Conservation (phyloP, 2,888 invertebrate genomes). For the Acleris sparsana region DNA sequence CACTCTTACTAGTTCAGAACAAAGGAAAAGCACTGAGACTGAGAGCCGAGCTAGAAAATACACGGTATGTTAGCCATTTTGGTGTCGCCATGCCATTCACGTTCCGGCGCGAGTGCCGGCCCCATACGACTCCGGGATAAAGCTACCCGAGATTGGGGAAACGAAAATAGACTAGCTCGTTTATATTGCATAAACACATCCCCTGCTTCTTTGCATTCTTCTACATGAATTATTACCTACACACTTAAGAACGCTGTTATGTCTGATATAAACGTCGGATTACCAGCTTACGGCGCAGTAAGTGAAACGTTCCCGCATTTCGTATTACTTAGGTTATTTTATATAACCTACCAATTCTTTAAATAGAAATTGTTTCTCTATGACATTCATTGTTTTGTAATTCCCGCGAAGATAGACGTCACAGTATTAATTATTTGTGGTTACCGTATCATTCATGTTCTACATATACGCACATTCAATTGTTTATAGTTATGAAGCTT, state of each 20-base stretch:
- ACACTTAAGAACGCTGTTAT: conserved; percentile 13
- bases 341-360: background rate
- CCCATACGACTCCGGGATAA: conserved; percentile 42
- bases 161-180: conserved; percentile 62
- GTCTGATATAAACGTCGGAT: conserved; percentile 24
- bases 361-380: background rate
- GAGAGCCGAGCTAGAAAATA: too few relatives aligned
- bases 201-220: conserved; percentile 44
- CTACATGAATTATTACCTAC: conserved; percentile 28
- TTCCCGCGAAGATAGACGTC: too few relatives aligned
- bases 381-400: background rate
- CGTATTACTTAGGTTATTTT: background rate
- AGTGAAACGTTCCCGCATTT: background rate
- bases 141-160: conserved; percentile 64
- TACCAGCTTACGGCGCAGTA: conserved; percentile 7
- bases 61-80: conserved; percentile 14
- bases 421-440: too few relatives aligned
- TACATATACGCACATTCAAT: too few relatives aligned
- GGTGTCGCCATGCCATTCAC: conserved; percentile 56
- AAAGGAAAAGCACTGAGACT: too few relatives aligned
- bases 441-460: too few relatives aligned
- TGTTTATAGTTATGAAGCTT: too few relatives aligned
- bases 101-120: conserved; percentile 47
- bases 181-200: conserved; percentile 55
- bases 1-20: too few relatives aligned